Evolutionary conservation across 2,888 invertebrate genomes (phyloP).

Genomic region (Apomyelois bistriatella): DNA sequence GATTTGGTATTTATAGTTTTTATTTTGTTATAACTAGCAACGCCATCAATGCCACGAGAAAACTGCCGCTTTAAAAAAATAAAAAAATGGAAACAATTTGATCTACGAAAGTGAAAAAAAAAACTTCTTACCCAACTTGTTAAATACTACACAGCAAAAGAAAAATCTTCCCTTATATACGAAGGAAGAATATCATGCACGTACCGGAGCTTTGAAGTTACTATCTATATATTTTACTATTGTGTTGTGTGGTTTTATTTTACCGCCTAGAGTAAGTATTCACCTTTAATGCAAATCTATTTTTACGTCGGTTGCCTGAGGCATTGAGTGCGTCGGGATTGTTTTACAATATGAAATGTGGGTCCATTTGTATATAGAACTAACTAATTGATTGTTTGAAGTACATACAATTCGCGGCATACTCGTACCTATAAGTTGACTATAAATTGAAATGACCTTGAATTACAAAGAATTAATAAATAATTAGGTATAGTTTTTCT

Average conservation of each 20-base stretch:
- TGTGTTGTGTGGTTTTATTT: conserved; percentile 26
- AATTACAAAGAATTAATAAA: too few species aligned
- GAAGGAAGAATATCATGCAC: conserved; percentile 38
- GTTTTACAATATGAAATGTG: conserved; percentile 26
- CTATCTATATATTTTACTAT: neutral
- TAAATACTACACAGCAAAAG: too few species aligned
- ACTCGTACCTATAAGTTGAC: too few species aligned
- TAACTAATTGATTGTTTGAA: conserved; percentile 17
- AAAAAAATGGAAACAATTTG: too few species aligned
- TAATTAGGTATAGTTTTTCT: too few species aligned
- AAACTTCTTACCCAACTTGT: too few species aligned
- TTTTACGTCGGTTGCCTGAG: conserved; percentile 24
- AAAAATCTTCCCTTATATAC: too few species aligned
- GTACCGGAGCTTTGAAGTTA: neutral
- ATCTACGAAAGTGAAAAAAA: too few species aligned
- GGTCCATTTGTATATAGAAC: conserved; percentile 29
- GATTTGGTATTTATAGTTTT: conserved; percentile 51
- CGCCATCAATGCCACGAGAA: conserved; percentile 15
- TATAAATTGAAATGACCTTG: too few species aligned
- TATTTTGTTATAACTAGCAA: conserved; percentile 29
- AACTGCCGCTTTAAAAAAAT: conserved; percentile 42
- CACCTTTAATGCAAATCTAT: conserved; percentile 28
- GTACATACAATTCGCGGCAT: too few species aligned
- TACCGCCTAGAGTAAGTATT: conserved; percentile 24
- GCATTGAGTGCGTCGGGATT: conserved; percentile 38